These are phyloP conservation scores for Trochalopteron elliotii DNA, from an alignment of 2,113 vertebrate genomes.

Conservation along the genomic window DNA sequence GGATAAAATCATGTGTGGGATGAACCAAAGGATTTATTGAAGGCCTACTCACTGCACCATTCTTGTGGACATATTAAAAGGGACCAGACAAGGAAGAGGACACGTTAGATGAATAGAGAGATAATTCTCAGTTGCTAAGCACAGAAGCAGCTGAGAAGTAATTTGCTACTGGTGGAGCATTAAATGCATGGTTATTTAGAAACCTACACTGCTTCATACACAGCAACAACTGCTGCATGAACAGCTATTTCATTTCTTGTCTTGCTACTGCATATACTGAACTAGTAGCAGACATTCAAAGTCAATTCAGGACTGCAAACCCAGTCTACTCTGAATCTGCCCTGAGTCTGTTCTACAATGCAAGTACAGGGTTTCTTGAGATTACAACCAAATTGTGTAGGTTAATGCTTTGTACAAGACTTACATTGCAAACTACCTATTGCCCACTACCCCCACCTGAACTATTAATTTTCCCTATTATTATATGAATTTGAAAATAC, in stretches of 20 bases:
- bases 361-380: background rate
- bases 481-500: background rate
- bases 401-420: background rate
- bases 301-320: background rate
- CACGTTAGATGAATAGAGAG: background rate
- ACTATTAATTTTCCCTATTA: background rate
- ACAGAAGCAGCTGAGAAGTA: background rate
- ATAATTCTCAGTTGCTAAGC: constrained; percentile 4
- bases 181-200: background rate
- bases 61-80: background rate
- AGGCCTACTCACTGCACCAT: background rate
- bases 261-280: background rate
- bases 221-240: background rate
- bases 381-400: background rate
- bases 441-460: background rate
- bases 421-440: background rate
- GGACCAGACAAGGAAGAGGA: background rate
- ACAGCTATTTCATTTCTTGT: background rate
- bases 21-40: background rate
- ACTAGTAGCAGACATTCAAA: background rate
- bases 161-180: background rate
- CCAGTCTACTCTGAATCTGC: background rate
- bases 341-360: background rate
- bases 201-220: background rate
- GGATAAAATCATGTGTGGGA: background rate